A percentile compares a stretch with the other conserved stretches of the same genome.
phyloP scores from a whole-genome alignment of 1,140 invertebrate species.

The Stratiolaelaps scimitus region DNA sequence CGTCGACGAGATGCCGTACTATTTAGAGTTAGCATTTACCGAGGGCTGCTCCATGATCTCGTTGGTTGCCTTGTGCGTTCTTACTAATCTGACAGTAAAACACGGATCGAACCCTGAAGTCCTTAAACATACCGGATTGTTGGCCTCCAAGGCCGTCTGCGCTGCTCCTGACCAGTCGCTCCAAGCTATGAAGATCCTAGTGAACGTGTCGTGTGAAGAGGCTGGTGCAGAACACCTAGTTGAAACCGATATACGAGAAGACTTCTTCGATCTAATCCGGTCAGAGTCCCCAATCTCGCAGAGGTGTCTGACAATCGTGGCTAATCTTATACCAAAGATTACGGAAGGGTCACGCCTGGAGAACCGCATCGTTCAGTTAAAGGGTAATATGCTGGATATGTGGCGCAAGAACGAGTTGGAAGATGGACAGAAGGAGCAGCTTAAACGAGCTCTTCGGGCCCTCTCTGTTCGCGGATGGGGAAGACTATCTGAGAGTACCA shows the following conservation, averaged over 20 bases:
- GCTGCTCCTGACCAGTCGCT: conserved; percentile 7
- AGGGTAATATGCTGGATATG: conserved; percentile 18
- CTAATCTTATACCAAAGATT: conserved; percentile 21
- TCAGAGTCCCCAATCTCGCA: conserved; percentile 15
- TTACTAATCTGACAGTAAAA: conserved; percentile 17
- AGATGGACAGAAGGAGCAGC: conserved; percentile 22
- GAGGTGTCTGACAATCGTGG: conserved; percentile 12
- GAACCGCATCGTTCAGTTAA: conserved; percentile 3
- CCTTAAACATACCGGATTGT: not conserved
- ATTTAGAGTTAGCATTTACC: conserved; percentile 10
- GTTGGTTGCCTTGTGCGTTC: conserved; percentile 19
- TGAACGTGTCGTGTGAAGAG: conserved; percentile 21
- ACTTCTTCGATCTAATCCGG: conserved; percentile 25
- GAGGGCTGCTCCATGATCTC: conserved; percentile 13
- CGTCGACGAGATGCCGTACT: conserved; percentile 16
- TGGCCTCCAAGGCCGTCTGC: conserved; percentile 17
- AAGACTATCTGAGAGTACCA: conserved; percentile 13
- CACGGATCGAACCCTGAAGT: conserved; percentile 6
- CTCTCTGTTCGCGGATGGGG: conserved; percentile 19
- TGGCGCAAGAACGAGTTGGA: conserved; percentile 14
- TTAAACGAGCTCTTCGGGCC: not conserved
- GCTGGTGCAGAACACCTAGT: conserved; percentile 4
- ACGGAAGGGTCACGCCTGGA: not conserved
- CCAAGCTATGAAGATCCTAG: conserved; percentile 21
- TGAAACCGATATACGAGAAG: conserved; percentile 6